Base-by-base conservation (phyloP, 1,140 invertebrate genomes). In the Drosophila ironensis region DNA sequence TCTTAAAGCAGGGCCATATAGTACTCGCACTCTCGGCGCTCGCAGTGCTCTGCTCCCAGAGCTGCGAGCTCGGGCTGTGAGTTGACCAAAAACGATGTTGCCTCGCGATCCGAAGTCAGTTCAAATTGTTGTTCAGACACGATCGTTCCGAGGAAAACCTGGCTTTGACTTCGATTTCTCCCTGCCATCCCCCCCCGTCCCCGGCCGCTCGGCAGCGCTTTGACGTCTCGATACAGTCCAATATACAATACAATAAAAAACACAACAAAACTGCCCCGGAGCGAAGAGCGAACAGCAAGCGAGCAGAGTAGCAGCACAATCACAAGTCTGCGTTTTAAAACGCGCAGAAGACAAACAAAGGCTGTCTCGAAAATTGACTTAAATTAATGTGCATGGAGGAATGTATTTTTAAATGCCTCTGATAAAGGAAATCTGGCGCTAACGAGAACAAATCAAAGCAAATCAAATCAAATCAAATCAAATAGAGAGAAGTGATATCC, bases 111-210 rank as follows among this genome's bases (percentile, higher is more conserved):
- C 41, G 42, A 42, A 51, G 47, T 86, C 78, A 84, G 80, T 84
- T 42, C 35, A 63, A 71, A 71, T 84, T 59, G 70, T 61, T 78
- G 74, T 70, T 84, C 51, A 52, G 74, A 53, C 57, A 69, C 69
- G 78, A 73, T 56, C 73, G 59, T 42, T 82, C 40, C 47, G 11
- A 51, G 38, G 25, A 47, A 68, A 84, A 47, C 64, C 50, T 52
- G 78, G 64, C 61, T 67, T 73, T 40, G 54, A 38, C 66, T 81
- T 51, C 42, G 61, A 41, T 72, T 50, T 14, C 28, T 14, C 22
- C 20, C 42, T 28, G 14, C 30, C 24, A 7, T 27, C 16, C 17
- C 22, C 6, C 24, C 30, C 45, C 30, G 11, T 37, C 24, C 14
- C 7, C 11, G 12, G 30, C 12, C 33, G 5, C 33, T 17, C 33